Evolutionary conservation across 2,888 invertebrate genomes (phyloP), one percentile per base, ranked within the genome.

Genomic region (Zelleria hepariella): DNA sequence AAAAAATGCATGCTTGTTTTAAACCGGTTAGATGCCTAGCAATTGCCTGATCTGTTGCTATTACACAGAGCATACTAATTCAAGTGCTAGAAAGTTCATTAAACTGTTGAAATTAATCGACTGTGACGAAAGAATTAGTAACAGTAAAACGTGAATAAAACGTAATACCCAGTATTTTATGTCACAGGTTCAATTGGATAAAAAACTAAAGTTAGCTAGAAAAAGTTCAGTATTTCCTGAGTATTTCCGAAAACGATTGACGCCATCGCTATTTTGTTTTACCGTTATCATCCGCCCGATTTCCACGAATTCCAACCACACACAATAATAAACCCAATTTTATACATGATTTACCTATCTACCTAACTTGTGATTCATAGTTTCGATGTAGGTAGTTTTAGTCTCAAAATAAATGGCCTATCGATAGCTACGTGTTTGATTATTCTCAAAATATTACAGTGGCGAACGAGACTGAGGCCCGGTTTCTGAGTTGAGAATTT

Each of bases 111-210:
- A 25, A 42, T 58, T 58, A 59, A 61, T 62, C 62, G 59, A 49
- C 60, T 63, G 64, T 61, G 59, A 58, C 62, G 23, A 64, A 67
- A 62, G 59, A 58, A 68, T 66, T 66, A 59, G 62, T 47, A 24
- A 65, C 61, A 63, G 60, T 61, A 59, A 58, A 25, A 18, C 49
- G 6, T 23, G 52, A 58, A 49, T 2, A 32, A 49, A 18, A 42
- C 47, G 23, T 21, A 23, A 10, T 42, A 42, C 10, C 2, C 15
- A 42, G 32, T 42, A 42, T 15, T 42, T 15, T 15, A 1, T 42
- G 32, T 42, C 32, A 42, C 15, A 42, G 15, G 32, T 42, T 42
- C 2, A 42, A 15, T 42, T 42, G 10, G 32, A 10, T 15, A 42
- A 42, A 42, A 10, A 42, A 42, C 15, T 42, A n/a, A n/a, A n/a